Base-by-base conservation (phyloP, 2,888 invertebrate species). In the Caprella mutica region DNA sequence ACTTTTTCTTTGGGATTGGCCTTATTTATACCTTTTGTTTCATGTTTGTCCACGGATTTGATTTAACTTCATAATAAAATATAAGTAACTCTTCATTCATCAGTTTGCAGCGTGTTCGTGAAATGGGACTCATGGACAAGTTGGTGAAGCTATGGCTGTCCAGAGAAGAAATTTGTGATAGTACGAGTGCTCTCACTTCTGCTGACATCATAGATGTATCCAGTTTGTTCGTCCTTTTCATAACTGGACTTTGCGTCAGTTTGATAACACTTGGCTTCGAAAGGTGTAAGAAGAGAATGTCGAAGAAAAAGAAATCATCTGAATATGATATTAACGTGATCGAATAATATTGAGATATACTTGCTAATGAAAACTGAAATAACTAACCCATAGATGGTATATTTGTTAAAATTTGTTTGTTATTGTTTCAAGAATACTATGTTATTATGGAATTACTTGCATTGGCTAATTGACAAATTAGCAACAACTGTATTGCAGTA, bases 231-330 rank as follows among this genome's bases (percentile, higher is more conserved):
- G 35, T 59, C 17, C 33, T 59, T 12, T 57, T 63, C 5, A 5
- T 63, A 17, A 9, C 42, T 21, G 56, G 66, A 48, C 8, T 61
- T 24, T 51, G 46, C 33, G 33, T 57, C 6, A 54, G 65, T 56
- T 51, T 69, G 65, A 4, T 69, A 64, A 59, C 69, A 68, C 44
- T 67, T 56, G 62, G 42, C 39, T 33, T 55, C 29, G 55, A 55
- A 38, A 6, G 19, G n/a, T 9, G n/a, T 14, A 33, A 33, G 14
- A 33, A 14, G 33, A 33, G 33, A 33, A n/a, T n/a, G n/a, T n/a
- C n/a, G n/a, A n/a, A n/a, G n/a, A n/a, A n/a, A n/a, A n/a, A n/a
- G n/a, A n/a, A n/a, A n/a, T n/a, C n/a, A n/a, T n/a, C n/a, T n/a
- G n/a, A n/a, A n/a, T n/a, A n/a, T n/a, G n/a, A n/a, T n/a, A n/a